Base-by-base conservation (phyloP, 2,888 invertebrate genomes). In the Athetis lepigone region DNA sequence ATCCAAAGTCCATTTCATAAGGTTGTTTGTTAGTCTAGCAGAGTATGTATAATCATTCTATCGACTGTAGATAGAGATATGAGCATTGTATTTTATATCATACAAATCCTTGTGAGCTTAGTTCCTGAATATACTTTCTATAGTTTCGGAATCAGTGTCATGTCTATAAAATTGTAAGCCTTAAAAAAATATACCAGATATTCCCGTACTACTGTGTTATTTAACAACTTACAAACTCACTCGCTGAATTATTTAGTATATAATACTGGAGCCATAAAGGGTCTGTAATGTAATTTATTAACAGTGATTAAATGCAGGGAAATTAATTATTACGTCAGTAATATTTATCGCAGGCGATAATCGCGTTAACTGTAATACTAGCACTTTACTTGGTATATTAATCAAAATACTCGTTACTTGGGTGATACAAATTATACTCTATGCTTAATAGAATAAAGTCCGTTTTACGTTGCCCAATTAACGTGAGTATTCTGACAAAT, bases 271-370 rank as follows among this genome's bases (percentile, higher is more conserved):
- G 62, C 75, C 79, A 43, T 70, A 70, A 19, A 42, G 49, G 60
- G 59, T 70, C 54, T 71, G 59, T 65, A 25, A 50, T 59, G 54
- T 70, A 59, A 64, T 62, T 67, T 73, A 77, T 65, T 70, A 56
- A 59, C 62, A 57, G 55, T 50, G 47, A 56, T 36, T 58, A 58
- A 73, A 63, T 60, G 77, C 80, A 75, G 80, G 80, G 69, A 42
- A 54, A 60, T 51, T 43, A 75, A 68, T 69, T 46, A 75, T 66
- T 60, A 60, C 61, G 23, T 50, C 37, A 55, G 57, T 61, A 69
- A 63, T 63, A 55, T 65, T 52, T 75, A 61, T 65, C 58, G 42
- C 68, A 40, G 64, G 54, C 59, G 56, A 57, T 70, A 54, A 58
- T 59, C 49, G 58, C 71, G 36, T 39, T 43, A 21, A 47, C 18